Conservation (phyloP, 2,113 vertebrate species). For the Sterrhoptilus dennistouni region DNA sequence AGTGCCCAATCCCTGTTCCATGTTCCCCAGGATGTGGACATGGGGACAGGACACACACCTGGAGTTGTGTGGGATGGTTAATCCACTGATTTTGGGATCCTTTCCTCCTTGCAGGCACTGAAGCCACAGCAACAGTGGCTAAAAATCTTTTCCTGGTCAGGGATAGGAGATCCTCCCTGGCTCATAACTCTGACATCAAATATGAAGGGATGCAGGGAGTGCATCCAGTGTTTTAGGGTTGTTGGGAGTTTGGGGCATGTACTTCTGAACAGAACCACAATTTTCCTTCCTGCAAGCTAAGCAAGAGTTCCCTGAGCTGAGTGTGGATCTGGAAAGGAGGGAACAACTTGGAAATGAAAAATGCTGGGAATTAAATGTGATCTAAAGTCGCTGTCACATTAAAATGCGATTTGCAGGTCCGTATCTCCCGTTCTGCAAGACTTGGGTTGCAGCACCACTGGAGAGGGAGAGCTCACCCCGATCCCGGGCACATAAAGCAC, state of each 20-base stretch:
- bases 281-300: neutral
- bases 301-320: neutral
- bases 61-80: neutral
- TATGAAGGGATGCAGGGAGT: neutral
- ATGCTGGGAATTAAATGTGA: conserved; percentile 27
- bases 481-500: conserved; percentile 19
- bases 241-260: neutral
- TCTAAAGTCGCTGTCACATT: neutral
- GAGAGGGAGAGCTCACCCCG: neutral
- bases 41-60: fast-evolving
- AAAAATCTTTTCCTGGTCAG: neutral
- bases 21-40: neutral
- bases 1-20: fast-evolving
- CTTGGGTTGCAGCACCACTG: neutral
- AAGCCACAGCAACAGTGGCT: neutral
- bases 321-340: neutral
- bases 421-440: neutral
- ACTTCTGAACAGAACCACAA: neutral
- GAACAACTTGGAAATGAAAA: neutral
- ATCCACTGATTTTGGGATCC: neutral
- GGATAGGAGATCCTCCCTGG: neutral
- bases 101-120: neutral
- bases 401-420: neutral
- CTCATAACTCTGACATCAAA: neutral
- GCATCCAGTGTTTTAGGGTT: neutral